These are phyloP conservation scores for Xestia xanthographa DNA, from an alignment of 2,888 invertebrate genomes.

Conservation along the genomic window DNA sequence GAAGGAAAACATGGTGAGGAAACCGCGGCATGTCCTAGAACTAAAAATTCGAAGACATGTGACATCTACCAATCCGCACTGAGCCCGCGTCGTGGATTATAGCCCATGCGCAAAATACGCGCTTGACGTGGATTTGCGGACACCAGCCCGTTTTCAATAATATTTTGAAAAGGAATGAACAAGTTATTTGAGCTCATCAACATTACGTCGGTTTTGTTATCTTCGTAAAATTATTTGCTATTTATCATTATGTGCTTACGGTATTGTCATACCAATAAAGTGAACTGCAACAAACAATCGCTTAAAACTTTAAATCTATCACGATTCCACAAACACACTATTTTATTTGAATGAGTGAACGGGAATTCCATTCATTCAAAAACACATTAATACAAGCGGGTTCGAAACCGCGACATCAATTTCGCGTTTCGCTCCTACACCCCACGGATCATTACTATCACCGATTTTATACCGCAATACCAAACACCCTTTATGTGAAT, in stretches of 20 bases:
- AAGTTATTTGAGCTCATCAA: not conserved
- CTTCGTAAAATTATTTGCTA: not conserved
- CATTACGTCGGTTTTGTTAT: not conserved
- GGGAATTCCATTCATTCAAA: conserved; percentile 48
- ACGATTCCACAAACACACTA: conserved; percentile 2
- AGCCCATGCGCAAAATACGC: too few species aligned
- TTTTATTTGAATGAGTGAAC: conserved; percentile 38
- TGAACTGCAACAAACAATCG: not conserved
- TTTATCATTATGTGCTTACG: not conserved
- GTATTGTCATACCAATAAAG: not conserved
- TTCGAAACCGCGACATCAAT: conserved; percentile 52
- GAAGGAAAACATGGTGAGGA: too few species aligned
- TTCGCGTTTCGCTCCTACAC: conserved; percentile 32
- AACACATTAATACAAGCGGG: conserved; percentile 34
- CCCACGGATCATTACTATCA: conserved; percentile 41
- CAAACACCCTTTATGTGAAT: conserved; percentile 30
- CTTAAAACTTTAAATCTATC: conserved; percentile 14
- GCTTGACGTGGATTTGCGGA: too few species aligned
- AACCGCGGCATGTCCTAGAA: too few species aligned
- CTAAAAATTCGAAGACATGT: too few species aligned
- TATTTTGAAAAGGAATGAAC: not conserved
- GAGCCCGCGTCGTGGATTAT: too few species aligned
- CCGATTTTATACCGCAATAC: conserved; percentile 35
- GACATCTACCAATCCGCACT: too few species aligned
- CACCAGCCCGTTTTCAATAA: too few species aligned